phyloP scores from a whole-genome alignment of 1,140 invertebrate genomes.

The Lepidostoma basale region DNA sequence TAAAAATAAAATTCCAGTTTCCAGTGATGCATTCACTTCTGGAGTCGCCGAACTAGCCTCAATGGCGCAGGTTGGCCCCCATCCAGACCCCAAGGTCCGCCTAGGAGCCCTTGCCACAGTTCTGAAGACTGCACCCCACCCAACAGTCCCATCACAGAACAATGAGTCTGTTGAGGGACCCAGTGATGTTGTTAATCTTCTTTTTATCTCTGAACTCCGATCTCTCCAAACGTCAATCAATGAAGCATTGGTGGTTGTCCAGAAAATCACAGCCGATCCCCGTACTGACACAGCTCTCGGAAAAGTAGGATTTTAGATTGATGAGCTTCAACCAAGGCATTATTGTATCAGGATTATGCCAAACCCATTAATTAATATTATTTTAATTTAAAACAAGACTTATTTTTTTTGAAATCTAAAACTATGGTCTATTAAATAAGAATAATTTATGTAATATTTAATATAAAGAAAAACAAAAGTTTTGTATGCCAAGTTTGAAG shows the following conservation, averaged over 20 bases:
- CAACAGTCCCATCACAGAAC: constrained; percentile 72
- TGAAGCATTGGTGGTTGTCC: constrained; percentile 89
- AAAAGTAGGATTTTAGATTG: constrained; percentile 76
- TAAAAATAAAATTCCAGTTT: constrained; percentile 76
- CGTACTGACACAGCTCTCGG: constrained; percentile 95
- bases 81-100: constrained; percentile 53
- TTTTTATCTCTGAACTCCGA: constrained; percentile 91
- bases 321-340: no score
- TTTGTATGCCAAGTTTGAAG: neutral
- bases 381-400: neutral
- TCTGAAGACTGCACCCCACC: constrained; percentile 80
- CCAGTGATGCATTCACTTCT: constrained; percentile 79
- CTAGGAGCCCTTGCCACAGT: constrained; percentile 73
- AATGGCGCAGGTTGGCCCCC: constrained; percentile 55
- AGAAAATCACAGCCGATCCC: constrained; percentile 93
- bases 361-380: no score
- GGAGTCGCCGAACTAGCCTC: constrained; percentile 69
- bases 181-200: constrained; percentile 75
- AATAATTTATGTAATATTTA: neutral
- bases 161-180: constrained; percentile 70
- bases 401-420: neutral
- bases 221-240: constrained; percentile 94
- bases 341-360: no score
- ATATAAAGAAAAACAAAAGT: neutral
- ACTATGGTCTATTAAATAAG: neutral